phyloP scores from a whole-genome alignment of 92 coral and sea anemone species.

The Bergia puertoricense region DNA sequence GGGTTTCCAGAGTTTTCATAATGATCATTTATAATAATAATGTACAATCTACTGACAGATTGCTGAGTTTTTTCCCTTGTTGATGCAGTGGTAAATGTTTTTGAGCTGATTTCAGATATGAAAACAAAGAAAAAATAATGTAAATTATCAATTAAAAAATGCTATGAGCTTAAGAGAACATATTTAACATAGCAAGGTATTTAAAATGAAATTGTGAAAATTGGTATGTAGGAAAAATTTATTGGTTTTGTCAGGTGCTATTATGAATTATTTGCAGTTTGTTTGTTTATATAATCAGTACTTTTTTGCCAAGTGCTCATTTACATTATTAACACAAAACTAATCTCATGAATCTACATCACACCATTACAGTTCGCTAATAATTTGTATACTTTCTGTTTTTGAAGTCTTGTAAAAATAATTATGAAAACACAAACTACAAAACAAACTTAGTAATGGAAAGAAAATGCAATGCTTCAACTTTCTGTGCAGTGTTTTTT shows the following conservation, averaged over 20 bases:
- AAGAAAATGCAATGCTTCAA: background rate
- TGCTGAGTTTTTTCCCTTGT: background rate
- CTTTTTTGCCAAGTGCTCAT: background rate
- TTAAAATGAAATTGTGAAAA: background rate
- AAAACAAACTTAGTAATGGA: too few species aligned
- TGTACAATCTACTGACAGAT: too few species aligned
- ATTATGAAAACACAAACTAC: background rate
- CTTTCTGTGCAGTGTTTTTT: background rate
- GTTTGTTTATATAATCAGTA: background rate
- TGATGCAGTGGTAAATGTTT: background rate
- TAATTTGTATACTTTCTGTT: background rate
- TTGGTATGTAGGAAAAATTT: background rate
- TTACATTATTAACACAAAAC: background rate
- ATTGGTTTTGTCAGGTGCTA: background rate
- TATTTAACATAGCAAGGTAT: background rate
- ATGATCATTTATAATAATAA: too few species aligned
- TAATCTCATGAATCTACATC: background rate
- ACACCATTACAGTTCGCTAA: background rate
- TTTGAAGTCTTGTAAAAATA: background rate
- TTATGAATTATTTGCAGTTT: too few species aligned
- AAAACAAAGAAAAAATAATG: background rate
- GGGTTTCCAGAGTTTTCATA: background rate
- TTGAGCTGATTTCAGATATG: background rate
- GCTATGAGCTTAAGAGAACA: background rate
- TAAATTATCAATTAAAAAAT: too few species aligned